Evolutionary conservation across 2,888 invertebrate genomes (phyloP).

Genomic region (Yponomeuta sedellus): DNA sequence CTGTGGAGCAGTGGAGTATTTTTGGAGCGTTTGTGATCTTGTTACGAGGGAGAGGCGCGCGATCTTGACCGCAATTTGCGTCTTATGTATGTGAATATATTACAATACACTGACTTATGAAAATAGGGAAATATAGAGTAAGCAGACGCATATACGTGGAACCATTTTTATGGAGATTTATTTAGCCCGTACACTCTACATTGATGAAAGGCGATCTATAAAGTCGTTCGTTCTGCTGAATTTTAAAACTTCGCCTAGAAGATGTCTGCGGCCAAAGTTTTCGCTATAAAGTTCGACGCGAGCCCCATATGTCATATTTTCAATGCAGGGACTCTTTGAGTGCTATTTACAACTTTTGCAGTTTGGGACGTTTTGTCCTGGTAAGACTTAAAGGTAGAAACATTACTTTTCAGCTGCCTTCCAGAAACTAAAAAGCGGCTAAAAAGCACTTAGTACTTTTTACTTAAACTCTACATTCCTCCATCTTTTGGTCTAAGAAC

Average conservation of each 20-base stretch:
- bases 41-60: background rate
- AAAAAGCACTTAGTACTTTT: no score
- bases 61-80: no score
- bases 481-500: no score
- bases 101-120: background rate
- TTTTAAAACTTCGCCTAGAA: slow-evolving; percentile 20
- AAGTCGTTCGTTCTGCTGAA: background rate
- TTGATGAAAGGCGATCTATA: background rate
- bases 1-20: background rate
- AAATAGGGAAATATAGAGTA: background rate
- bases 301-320: slow-evolving; percentile 47
- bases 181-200: background rate
- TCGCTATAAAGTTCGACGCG: slow-evolving; percentile 32
- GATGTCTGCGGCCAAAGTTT: slow-evolving; percentile 16
- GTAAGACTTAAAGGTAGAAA: slow-evolving; percentile 35
- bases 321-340: slow-evolving; percentile 46
- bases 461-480: no score
- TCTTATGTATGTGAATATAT: no score
- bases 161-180: background rate
- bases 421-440: no score
- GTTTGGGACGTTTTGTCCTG: slow-evolving; percentile 43
- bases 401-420: no score
- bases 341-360: slow-evolving; percentile 36
- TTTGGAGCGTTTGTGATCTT: slow-evolving; percentile 4
- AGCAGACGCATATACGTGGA: background rate